Conservation (phyloP, 2,888 invertebrate genomes). For the Hirtodrosophila alboralis region DNA sequence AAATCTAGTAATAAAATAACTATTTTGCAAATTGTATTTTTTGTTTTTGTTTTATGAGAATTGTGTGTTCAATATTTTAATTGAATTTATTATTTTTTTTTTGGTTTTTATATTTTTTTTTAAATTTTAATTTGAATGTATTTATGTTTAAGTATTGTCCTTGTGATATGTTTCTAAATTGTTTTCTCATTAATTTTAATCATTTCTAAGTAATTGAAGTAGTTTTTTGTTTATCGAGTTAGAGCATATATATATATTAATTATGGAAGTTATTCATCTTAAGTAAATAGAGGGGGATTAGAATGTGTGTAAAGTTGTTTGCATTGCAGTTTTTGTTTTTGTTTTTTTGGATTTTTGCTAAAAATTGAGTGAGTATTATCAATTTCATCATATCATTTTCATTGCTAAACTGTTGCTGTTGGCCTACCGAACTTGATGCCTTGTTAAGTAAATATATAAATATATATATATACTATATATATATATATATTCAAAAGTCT, state of each 20-base stretch:
- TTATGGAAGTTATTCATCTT: slow-evolving; percentile 74
- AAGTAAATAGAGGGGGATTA: slow-evolving; percentile 68
- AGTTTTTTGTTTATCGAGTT: slow-evolving; percentile 71
- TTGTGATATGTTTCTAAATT: slow-evolving; percentile 84
- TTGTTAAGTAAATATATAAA: slow-evolving; percentile 18
- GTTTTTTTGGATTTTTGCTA: slow-evolving; percentile 15
- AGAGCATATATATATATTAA: too few species aligned
- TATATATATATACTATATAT: slow-evolving; percentile 40
- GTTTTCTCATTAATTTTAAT: slow-evolving; percentile 75
- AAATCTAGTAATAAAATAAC: slow-evolving; percentile 73
- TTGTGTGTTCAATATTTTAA: slow-evolving; percentile 48
- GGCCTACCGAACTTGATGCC: slow-evolving; percentile 57
- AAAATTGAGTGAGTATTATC: slow-evolving; percentile 67
- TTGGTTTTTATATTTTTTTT: slow-evolving; percentile 44
- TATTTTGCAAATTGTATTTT: slow-evolving; percentile 65
- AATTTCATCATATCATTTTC: slow-evolving; percentile 36
- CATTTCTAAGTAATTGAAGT: slow-evolving; percentile 80
- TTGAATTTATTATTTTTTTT: slow-evolving; percentile 44
- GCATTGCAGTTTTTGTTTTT: slow-evolving; percentile 21
- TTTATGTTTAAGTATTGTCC: slow-evolving; percentile 83
- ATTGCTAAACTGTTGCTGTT: slow-evolving; percentile 48
- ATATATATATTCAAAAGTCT: slow-evolving; percentile 59
- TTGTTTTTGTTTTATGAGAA: slow-evolving; percentile 51
- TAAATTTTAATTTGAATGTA: slow-evolving; percentile 68
- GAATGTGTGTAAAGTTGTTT: slow-evolving; percentile 66